Evolutionary conservation across 1,140 invertebrate species (phyloP), one percentile per base, ranked within the genome.

Genomic region (Cyclargus thomasi): DNA sequence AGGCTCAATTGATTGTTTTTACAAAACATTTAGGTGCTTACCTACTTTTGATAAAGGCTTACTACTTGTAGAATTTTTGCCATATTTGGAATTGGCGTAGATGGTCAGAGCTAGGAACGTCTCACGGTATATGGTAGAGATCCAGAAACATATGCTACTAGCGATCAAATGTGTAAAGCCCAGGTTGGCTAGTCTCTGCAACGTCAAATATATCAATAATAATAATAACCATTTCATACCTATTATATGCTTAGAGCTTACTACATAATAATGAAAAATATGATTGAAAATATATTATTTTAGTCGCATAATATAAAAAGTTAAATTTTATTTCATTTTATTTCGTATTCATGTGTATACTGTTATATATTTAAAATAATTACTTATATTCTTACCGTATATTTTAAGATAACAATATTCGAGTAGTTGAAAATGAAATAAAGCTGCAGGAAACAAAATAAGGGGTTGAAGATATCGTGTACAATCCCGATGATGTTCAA

Each of bases 391-490:
- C 4, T 74, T 77, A 84, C 82, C 75, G 79, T 76, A 10, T 47
- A 65, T 47, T 68, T 67, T 14, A 85, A 69, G 65, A 85, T 82
- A 77, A 93, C 94, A 82, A 95, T 93, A 76, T 95, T 95, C 3
- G 94, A 94, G 80, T 95, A 95, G 81, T 95, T 95, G 81, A 95
- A 95, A 65, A 94, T 93, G 76, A 95, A 94, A 84, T 93, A 95
- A 2, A 95, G 86, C 71, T 94, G 92, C 53, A 94, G 86, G 74
- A 95, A 94, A 18, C 93, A 94, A 80, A 94, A 95, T 6, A 93
- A 78, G 0, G 94, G 93, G 74, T 93, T 92, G 10, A 94, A 73
- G 20, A 94, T 79, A 69, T 94, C 93, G 21, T 93, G 78, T 6
- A 85, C 78, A 0, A 83, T 67, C 68, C 77, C 78, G 1, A 76